Conservation (phyloP, 2,888 invertebrate species). For the Julus scandinavius region DNA sequence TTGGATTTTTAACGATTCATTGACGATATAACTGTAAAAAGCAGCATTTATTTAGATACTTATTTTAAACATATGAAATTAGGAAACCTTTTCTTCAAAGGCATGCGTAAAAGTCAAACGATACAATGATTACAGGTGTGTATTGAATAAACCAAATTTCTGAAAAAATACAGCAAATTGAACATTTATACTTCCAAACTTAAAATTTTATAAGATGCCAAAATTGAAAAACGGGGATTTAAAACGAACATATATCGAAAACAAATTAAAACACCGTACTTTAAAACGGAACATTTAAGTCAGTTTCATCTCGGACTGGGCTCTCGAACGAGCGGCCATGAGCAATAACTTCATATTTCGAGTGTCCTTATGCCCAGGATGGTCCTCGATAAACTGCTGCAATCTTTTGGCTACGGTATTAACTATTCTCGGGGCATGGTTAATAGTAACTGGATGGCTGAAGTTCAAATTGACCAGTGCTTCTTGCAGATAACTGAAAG, state of each 20-base stretch:
- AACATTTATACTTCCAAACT: neutral
- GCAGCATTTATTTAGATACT: neutral
- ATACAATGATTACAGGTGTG: neutral
- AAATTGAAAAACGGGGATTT: neutral
- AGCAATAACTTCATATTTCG: constrained; percentile 58
- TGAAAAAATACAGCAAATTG: neutral
- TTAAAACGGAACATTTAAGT: neutral
- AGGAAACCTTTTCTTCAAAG: neutral
- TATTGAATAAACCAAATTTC: neutral
- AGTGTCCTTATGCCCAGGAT: constrained; percentile 62
- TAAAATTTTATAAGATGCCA: neutral
- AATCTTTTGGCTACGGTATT: constrained; percentile 81
- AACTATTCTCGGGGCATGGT: constrained; percentile 83
- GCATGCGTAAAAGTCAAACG: neutral
- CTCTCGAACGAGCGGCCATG: constrained; percentile 66
- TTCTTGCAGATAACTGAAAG: constrained; percentile 83
- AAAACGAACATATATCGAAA: neutral
- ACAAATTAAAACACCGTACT: constrained; percentile 3
- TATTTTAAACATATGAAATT: neutral
- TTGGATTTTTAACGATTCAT: too few species aligned
- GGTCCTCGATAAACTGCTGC: constrained; percentile 73
- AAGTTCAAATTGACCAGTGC: constrained; percentile 85
- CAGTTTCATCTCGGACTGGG: constrained; percentile 62
- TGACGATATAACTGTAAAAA: neutral
- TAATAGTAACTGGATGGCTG: constrained; percentile 79